Base-by-base conservation (phyloP, 2,797 vertebrate genomes). In the Emys orbicularis region DNA sequence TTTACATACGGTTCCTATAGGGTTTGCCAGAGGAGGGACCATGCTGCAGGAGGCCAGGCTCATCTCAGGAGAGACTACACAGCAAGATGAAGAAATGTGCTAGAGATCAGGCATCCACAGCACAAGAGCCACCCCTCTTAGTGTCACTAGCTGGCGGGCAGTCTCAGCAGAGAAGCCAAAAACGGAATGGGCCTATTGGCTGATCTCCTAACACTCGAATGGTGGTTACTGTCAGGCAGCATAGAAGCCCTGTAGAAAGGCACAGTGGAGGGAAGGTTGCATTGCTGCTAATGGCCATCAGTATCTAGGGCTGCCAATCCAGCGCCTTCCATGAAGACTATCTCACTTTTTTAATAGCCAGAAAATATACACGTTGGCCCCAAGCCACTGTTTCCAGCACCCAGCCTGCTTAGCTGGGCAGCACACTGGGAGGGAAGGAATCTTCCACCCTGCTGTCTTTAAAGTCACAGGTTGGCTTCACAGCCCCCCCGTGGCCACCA, bases 71-170 rank as follows among this genome's bases (percentile, higher is more conserved):
- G 44, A 3, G 44, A 29, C 37, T 76, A 47, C 23, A 27, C 9
- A 82, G 31, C 6, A 54, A 86, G 41, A 89, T 54, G 29, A 2
- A 29, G 29, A 25, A 94, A 8, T 8, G 4, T 1, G 81, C 0
- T 0, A 85, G 37, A 37, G 5, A 25, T 6, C 1, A 0, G 6
- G 68, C 19, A 50, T 34, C 57, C 13, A 41, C 16, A 29, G 50
- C 49, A 15, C 88, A 19, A 91, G 86, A 53, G 0, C 1, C 13
- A 37, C 3, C 31, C 80, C 0, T 0, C 15, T 92, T 88, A 52
- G 41, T 49, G 19, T 37, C 13, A 52, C 4, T 6, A 3, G 52
- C 79, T 90, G 12, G 74, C 68, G 76, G 87, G 56, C 81, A 0
- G 0, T 88, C 92, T 80, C 4, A 83, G 50, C 23, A 76, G 49